phyloP scores from a whole-genome alignment of 2,888 invertebrate genomes.

The Arctia plantaginis region DNA sequence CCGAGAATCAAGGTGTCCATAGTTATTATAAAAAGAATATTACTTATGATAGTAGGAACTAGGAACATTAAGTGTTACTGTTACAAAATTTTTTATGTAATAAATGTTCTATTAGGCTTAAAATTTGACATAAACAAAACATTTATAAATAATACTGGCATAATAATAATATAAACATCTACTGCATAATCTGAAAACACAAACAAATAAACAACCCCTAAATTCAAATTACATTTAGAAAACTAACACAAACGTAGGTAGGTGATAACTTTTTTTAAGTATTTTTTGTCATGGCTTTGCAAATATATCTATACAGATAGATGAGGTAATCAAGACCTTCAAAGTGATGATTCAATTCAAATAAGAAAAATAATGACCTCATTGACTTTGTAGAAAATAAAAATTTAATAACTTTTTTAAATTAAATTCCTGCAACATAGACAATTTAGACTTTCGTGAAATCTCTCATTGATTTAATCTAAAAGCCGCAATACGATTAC shows the following conservation, averaged over 20 bases:
- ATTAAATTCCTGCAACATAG: neutral
- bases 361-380: slow-evolving; percentile 63
- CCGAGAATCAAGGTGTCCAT: too few relatives aligned
- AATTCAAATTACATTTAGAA: slow-evolving; percentile 27
- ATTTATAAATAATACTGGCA: neutral
- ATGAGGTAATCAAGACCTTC: slow-evolving; percentile 63
- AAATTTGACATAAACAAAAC: neutral
- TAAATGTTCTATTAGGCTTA: neutral
- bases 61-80: too few relatives aligned
- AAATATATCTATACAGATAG: slow-evolving; percentile 31
- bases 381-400: slow-evolving; percentile 33
- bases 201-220: slow-evolving; percentile 41
- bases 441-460: neutral
- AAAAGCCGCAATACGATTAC: slow-evolving; percentile 7
- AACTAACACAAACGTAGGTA: slow-evolving; percentile 34
- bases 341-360: slow-evolving; percentile 65
- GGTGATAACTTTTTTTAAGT: slow-evolving; percentile 30
- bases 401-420: neutral
- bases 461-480: neutral
- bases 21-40: too few relatives aligned
- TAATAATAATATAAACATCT: slow-evolving; percentile 7
- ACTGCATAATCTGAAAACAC: slow-evolving; percentile 30
- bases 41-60: too few relatives aligned
- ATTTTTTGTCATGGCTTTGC: slow-evolving; percentile 20
- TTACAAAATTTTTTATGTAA: neutral